Conservation (phyloP, 2,888 invertebrate genomes). For the Spilosoma lubricipeda region DNA sequence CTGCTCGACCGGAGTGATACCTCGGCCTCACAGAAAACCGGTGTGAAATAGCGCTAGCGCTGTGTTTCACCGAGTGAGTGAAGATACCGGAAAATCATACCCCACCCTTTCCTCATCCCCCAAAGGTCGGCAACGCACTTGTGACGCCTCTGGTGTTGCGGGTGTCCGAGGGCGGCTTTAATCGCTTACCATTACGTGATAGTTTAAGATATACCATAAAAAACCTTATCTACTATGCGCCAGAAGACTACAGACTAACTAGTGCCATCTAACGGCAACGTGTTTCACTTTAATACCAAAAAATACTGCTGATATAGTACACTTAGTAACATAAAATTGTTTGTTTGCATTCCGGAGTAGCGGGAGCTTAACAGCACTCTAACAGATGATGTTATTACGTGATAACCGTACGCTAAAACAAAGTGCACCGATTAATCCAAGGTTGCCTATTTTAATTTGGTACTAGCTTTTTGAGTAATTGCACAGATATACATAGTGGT, state of each 20-base stretch:
- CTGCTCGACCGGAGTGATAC: too few species aligned
- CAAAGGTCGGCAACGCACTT: too few species aligned
- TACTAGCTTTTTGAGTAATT: not conserved
- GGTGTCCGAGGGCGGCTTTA: too few species aligned
- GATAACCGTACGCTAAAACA: conserved; percentile 6
- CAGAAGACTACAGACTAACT: not conserved
- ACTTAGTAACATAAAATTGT: conserved; percentile 24
- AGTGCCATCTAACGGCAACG: not conserved
- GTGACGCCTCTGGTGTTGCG: too few species aligned
- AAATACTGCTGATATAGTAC: not conserved
- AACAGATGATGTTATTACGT: conserved; percentile 21
- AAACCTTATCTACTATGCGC: not conserved
- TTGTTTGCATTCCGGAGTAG: conserved; percentile 24
- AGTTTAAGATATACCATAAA: too few species aligned
- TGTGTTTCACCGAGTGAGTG: too few species aligned
- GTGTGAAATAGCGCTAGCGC: too few species aligned
- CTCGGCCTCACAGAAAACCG: too few species aligned
- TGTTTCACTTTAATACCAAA: not conserved
- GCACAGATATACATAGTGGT: too few species aligned
- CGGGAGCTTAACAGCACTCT: conserved; percentile 30
- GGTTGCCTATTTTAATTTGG: not conserved
- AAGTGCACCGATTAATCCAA: conserved; percentile 11
- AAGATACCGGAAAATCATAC: too few species aligned
- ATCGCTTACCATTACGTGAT: too few species aligned
- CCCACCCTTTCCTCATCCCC: too few species aligned